Conservation (phyloP, 2,888 invertebrate genomes). For the Atethmia centrago region DNA sequence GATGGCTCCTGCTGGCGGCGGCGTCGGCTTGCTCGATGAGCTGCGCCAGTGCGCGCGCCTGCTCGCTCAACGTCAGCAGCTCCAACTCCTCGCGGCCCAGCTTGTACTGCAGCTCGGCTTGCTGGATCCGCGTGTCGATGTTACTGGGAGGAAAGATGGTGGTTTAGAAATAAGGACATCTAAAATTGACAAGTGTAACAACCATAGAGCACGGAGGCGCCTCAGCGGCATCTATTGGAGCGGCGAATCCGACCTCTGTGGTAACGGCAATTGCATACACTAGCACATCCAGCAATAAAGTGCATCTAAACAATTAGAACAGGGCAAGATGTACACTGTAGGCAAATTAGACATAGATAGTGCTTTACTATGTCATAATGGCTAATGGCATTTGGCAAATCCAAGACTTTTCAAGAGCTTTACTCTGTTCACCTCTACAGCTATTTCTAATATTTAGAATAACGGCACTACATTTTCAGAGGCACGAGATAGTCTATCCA, state of each 20-base stretch:
- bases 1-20: slow-evolving; percentile 86
- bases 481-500: not conserved
- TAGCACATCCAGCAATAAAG: not conserved
- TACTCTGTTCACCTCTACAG: not conserved
- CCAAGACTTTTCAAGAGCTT: not conserved
- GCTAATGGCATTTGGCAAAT: not conserved
- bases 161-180: not conserved
- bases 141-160: slow-evolving; percentile 90
- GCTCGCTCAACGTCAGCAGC: slow-evolving; percentile 95
- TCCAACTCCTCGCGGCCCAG: slow-evolving; percentile 97
- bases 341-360: not conserved
- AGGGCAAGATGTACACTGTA: not conserved
- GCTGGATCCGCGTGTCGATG: slow-evolving; percentile 96
- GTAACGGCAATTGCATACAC: not conserved
- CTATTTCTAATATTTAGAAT: not conserved
- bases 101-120: slow-evolving; percentile 97
- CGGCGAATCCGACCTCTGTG: not conserved
- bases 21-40: slow-evolving; percentile 93
- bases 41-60: slow-evolving; percentile 94
- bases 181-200: not conserved
- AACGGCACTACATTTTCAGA: not conserved
- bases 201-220: not conserved
- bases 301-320: not conserved
- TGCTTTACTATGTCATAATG: not conserved
- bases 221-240: not conserved